phyloP scores from a whole-genome alignment of 2,888 invertebrate genomes.

The Drosophila recens region DNA sequence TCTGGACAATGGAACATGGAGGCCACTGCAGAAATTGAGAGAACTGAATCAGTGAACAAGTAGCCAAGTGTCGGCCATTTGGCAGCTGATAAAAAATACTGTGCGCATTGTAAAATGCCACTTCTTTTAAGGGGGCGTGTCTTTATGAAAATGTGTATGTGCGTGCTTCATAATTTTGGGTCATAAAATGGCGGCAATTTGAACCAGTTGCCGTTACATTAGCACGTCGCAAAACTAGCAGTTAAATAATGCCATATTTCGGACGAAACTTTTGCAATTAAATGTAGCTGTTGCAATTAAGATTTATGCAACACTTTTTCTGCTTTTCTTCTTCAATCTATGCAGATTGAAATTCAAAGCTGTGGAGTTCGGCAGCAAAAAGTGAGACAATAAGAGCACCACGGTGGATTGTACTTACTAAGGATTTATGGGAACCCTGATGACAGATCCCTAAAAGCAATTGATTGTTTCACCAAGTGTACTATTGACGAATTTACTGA shows the following conservation, averaged over 20 bases:
- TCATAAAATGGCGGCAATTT: slow-evolving; percentile 39
- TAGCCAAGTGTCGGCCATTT: slow-evolving; percentile 70
- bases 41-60: slow-evolving; percentile 36
- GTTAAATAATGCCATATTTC: slow-evolving; percentile 13
- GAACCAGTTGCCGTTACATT: slow-evolving; percentile 32
- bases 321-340: slow-evolving; percentile 16
- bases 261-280: slow-evolving; percentile 63
- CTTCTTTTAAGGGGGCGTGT: slow-evolving; percentile 41
- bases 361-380: slow-evolving; percentile 11
- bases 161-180: slow-evolving; percentile 57
- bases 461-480: neutral
- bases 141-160: slow-evolving; percentile 1
- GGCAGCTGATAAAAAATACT: slow-evolving; percentile 74
- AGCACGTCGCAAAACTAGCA: slow-evolving; percentile 33
- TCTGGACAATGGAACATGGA: slow-evolving; percentile 18
- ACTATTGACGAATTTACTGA: neutral
- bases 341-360: slow-evolving; percentile 38
- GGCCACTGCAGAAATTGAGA: slow-evolving; percentile 11
- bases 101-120: slow-evolving; percentile 47
- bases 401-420: neutral
- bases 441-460: neutral
- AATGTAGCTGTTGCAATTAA: slow-evolving; percentile 59
- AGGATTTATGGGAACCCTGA: neutral
- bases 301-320: slow-evolving; percentile 61
- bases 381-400: neutral